phyloP scores from a whole-genome alignment of 2,888 invertebrate genomes.

The Zele albiditarsus region DNA sequence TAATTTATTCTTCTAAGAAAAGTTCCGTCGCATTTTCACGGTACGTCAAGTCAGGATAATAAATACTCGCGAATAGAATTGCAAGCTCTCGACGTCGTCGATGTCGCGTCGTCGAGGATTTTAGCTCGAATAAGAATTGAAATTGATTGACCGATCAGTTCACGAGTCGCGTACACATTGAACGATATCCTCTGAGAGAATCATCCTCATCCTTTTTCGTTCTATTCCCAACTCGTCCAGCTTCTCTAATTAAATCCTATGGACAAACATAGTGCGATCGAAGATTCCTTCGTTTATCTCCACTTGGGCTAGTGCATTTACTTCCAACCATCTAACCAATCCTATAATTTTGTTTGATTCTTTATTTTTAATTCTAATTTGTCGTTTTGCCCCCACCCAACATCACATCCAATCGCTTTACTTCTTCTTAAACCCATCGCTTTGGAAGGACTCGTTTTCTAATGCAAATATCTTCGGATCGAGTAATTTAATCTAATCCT shows the following conservation, averaged over 20 bases:
- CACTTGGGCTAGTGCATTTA: neutral
- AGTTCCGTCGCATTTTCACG: constrained; percentile 51
- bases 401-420: constrained; percentile 25
- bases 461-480: constrained; percentile 54
- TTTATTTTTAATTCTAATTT: neutral
- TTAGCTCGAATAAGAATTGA: constrained; percentile 50
- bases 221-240: constrained; percentile 17
- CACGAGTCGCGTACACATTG: constrained; percentile 37
- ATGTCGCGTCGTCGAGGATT: constrained; percentile 38
- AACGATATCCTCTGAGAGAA: constrained; percentile 39
- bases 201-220: constrained; percentile 29
- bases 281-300: constrained; percentile 45
- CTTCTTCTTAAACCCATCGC: constrained; percentile 22
- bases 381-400: neutral
- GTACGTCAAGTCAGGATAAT: neutral
- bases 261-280: constrained; percentile 49
- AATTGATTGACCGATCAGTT: constrained; percentile 55
- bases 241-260: constrained; percentile 50
- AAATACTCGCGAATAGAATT: constrained; percentile 8
- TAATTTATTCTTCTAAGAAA: constrained; percentile 40
- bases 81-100: constrained; percentile 21
- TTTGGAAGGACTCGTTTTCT: constrained; percentile 38
- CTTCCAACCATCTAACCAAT: neutral
- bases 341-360: neutral
- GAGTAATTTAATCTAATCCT: constrained; percentile 55